phyloP scores from a whole-genome alignment of 2,113 vertebrate genomes.

The Tragulus kanchil region DNA sequence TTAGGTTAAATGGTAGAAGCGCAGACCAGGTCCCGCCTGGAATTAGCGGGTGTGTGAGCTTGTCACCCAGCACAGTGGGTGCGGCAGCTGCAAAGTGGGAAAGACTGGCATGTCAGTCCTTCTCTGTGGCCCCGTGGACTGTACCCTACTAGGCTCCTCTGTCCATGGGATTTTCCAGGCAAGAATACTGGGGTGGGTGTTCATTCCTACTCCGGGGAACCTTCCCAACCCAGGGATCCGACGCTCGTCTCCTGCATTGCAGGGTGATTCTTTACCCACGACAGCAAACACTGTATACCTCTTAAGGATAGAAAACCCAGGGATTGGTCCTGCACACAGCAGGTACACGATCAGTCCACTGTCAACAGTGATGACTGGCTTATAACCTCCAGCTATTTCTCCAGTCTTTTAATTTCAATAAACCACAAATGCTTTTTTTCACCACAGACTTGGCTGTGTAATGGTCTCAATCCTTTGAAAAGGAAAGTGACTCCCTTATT shows the following conservation, averaged over 20 bases:
- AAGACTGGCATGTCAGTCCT: too few relatives aligned
- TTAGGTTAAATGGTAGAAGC: conserved; percentile 69
- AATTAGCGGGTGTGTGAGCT: conserved; percentile 71
- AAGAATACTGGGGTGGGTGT: neutral
- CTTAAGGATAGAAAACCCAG: neutral
- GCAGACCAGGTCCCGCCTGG: conserved; percentile 51
- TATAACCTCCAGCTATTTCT: conserved; percentile 58
- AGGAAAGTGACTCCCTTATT: conserved; percentile 81
- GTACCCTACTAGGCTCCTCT: neutral
- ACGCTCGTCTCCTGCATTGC: neutral
- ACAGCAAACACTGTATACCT: neutral
- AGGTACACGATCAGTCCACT: conserved; percentile 41
- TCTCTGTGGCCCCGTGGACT: neutral
- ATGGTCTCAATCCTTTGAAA: conserved; percentile 75
- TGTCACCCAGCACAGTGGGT: conserved; percentile 70
- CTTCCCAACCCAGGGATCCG: neutral
- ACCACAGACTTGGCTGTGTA: conserved; percentile 67
- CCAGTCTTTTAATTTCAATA: conserved; percentile 66
- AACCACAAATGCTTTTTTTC: conserved; percentile 71
- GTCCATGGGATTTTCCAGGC: neutral
- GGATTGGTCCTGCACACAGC: conserved; percentile 56
- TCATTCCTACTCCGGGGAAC: neutral
- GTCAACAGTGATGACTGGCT: neutral
- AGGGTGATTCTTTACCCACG: neutral
- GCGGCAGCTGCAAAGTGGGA: neutral